Evolutionary conservation across 2,888 invertebrate genomes (phyloP), one percentile per base, ranked within the genome.

Genomic region (Drosophila flavopinicola): DNA sequence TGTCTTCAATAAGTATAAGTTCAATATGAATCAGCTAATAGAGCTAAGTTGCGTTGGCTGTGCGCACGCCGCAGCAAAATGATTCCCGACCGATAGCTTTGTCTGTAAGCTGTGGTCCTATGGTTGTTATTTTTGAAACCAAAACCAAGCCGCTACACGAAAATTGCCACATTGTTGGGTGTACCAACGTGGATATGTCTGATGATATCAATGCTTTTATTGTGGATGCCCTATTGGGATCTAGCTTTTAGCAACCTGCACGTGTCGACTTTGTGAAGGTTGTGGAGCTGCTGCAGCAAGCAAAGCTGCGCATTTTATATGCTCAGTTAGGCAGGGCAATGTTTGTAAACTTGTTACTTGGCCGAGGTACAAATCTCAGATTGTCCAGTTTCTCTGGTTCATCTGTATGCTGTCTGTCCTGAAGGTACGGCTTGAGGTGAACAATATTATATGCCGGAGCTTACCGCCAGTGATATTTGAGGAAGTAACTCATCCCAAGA

Each of bases 21-120:
- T 96, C 90, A 97, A 97, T 85, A 96, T 99, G 0, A 98, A 99
- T 88, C 99, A 99, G 90, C 91, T 99, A 53, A 99, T 99, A 99
- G 99, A 99, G 91, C 92, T 99, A 60, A 99, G 99, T 4, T 99
- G 99, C 0, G 92, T 99, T 51, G 98, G 98, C 90, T 98, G 98
- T 88, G 99, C 99, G 1, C 94, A 95, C 58, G 98, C 99, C 5
- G 94, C 99, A 44, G 94, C 95, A 2, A 94, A 94, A 80, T 92
- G 93, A 51, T 97, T 94, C 89, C 93, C 94, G 0, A 87, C 91
- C 0, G 82, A 91, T 9, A 77, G 82, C 9, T 89, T 92, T 53
- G 91, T 91, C 17, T 3, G 91, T 96, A 27, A 93, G 95, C 68
- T 94, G 98, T 92, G 95, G 99, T 73, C 93, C 99, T 79, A n/a